A percentile compares a stretch with the other conserved stretches of the same genome.
phyloP scores from a whole-genome alignment of 1,140 invertebrate genomes.

The Chironomus striatipennis region DNA sequence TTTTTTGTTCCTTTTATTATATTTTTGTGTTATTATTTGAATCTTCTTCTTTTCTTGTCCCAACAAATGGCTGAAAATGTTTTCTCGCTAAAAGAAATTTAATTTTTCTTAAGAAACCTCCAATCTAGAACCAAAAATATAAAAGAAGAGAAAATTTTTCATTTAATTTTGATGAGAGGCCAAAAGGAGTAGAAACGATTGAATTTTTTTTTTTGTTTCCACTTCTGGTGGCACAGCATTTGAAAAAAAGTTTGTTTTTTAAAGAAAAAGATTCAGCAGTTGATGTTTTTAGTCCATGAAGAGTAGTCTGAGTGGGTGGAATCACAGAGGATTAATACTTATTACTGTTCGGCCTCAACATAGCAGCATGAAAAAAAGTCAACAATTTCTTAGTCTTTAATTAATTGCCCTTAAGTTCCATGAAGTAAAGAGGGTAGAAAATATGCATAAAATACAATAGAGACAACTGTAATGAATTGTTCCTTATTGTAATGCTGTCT shows the following conservation, averaged over 20 bases:
- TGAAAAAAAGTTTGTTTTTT: not conserved
- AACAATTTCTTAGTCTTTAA: not conserved
- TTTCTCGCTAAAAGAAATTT: not conserved
- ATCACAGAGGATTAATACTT: not conserved
- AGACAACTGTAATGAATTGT: constrained; percentile 1
- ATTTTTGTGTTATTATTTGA: not conserved
- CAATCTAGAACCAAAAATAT: not conserved
- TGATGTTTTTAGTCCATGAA: not conserved
- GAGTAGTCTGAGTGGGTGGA: not conserved
- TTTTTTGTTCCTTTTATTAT: not conserved
- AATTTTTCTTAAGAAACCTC: not conserved
- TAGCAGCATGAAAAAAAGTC: not conserved
- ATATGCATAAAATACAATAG: not conserved
- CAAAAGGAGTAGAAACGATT: not conserved
- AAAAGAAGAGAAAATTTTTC: not conserved
- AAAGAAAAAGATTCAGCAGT: not conserved
- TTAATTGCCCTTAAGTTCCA: not conserved
- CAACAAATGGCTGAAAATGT: not conserved
- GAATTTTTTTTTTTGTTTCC: not conserved
- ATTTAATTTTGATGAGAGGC: constrained; percentile 8
- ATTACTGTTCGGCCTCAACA: not conserved
- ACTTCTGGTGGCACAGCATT: not conserved
- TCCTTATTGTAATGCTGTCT: not conserved
- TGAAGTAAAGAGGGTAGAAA: not conserved
- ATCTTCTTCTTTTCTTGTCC: not conserved